Percentiles rank a stretch among this genome's conserved stretches.
phyloP scores from a whole-genome alignment of 2,113 vertebrate genomes.

The Brachypodius melanocephalos region DNA sequence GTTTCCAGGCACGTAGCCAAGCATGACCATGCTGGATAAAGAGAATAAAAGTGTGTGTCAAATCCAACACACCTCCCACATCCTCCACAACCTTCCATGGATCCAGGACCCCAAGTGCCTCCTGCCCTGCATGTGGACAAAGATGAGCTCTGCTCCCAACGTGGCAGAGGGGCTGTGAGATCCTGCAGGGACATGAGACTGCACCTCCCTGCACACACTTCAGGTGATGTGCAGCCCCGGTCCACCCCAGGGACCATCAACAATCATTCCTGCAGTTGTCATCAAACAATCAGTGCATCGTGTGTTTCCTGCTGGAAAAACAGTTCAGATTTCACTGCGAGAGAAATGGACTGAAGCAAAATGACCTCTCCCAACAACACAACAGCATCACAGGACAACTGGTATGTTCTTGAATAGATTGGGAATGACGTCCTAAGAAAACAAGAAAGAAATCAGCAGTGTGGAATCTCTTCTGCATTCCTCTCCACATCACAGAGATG shows the following conservation, averaged over 20 bases:
- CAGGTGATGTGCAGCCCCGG: not conserved
- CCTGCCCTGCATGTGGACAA: not conserved
- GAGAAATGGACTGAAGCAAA: not conserved
- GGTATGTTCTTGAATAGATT: not conserved
- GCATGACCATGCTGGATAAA: not conserved
- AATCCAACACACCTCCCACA: not conserved
- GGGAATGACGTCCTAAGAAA: not conserved
- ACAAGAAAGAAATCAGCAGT: not conserved
- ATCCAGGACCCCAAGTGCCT: not conserved
- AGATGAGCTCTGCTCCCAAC: not conserved
- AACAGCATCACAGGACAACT: not conserved
- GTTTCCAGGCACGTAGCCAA: constrained; percentile 67
- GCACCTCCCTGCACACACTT: not conserved
- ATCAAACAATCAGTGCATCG: not conserved
- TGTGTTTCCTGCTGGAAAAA: not conserved
- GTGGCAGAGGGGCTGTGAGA: not conserved
- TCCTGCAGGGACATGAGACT: not conserved
- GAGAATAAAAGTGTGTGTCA: not conserved
- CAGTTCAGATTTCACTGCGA: not conserved
- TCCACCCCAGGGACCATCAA: fast-evolving
- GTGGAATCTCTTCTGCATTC: not conserved
- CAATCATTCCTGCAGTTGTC: not conserved
- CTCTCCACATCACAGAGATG: not conserved
- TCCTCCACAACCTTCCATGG: not conserved
- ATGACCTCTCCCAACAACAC: not conserved